phyloP scores from a whole-genome alignment of 2,888 invertebrate species.

The Pemphredon lugubris region DNA sequence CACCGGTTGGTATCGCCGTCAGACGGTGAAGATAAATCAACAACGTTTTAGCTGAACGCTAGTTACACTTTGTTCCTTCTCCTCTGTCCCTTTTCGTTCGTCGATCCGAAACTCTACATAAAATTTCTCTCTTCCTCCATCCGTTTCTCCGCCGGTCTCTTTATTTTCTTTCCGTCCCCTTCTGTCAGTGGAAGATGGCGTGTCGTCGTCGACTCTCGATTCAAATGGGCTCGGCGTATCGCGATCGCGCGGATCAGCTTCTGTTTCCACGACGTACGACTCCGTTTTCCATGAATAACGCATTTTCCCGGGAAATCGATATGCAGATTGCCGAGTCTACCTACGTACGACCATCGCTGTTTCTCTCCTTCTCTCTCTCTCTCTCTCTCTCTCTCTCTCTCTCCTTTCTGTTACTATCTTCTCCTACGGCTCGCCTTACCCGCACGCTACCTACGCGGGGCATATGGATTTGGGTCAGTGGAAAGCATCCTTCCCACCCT shows the following conservation, averaged over 20 bases:
- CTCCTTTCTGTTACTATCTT: conserved; percentile 3
- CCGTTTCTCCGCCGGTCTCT: conserved; percentile 12
- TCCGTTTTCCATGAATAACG: conserved; percentile 70
- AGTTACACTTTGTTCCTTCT: neutral
- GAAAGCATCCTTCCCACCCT: conserved; percentile 32
- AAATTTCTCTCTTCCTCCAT: conserved; percentile 4
- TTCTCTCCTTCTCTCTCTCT: conserved; percentile 15
- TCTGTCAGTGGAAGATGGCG: conserved; percentile 47
- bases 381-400: conserved; percentile 14
- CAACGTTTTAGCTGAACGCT: neutral
- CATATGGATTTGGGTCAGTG: conserved; percentile 60
- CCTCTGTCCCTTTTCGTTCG: neutral
- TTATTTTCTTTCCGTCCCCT: conserved; percentile 37
- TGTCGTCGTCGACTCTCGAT: conserved; percentile 55
- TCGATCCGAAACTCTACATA: neutral
- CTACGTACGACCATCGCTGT: conserved; percentile 26
- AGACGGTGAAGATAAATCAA: conserved; percentile 4
- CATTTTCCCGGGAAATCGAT: conserved; percentile 69
- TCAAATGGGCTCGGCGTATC: conserved; percentile 64
- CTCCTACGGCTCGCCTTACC: conserved; percentile 15
- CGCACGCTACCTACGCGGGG: conserved; percentile 28
- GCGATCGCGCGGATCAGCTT: conserved; percentile 66
- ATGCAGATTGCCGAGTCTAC: conserved; percentile 66
- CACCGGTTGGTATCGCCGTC: neutral
- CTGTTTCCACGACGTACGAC: conserved; percentile 67